Evolutionary conservation across 2,888 invertebrate species (phyloP), one percentile per base, ranked within the genome.

Genomic region (Disparrhopalites patrizii): DNA sequence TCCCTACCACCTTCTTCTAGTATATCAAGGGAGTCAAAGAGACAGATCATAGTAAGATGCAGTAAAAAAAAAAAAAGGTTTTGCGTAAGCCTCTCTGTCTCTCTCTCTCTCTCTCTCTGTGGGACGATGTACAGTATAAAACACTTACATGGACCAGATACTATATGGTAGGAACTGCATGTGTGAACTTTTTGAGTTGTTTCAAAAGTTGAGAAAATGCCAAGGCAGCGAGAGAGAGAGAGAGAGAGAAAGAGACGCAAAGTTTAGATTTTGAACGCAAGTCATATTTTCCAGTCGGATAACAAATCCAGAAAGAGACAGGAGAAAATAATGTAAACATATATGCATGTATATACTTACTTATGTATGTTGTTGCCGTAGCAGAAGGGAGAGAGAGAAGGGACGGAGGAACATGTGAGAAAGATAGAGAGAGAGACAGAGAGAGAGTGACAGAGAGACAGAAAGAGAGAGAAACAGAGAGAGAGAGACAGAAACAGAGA

Each of bases 271-370:
- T 36, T 33, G 43, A 65, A 51, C 36, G 57, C 33, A 50, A 40
- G 57, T 65, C 57, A 65, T 57, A 65, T 65, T 57, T 65, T 65
- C 64, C 56, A 57, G 57, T 50, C 20, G 56, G 64, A 65, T 65
- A 57, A 47, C 31, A 56, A 57, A 65, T 65, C 64, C 55, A 57
- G 64, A 57, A 51, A 56, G 54, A 20, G 23, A 47, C 4, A 56
- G 56, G 56, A 25, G 51, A 20, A 57, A 57, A 57, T 57, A 57
- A 36, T 57, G 57, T 57, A 36, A 57, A 57, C 36, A 57, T 57
- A 8, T 20, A 20, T 18, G 15, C 15, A 36, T 15, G 15, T 36
- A 7, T 36, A 15, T 36, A 36, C n/a, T 36, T 10, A 36, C 36
- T 36, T 10, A 15, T 36, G 36, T 15, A 36, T 15, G 36, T 7